Percentiles rank a stretch among this genome's conserved stretches.
Conservation (phyloP, 2,888 invertebrate species). For the Zhengitettix transpicula region DNA sequence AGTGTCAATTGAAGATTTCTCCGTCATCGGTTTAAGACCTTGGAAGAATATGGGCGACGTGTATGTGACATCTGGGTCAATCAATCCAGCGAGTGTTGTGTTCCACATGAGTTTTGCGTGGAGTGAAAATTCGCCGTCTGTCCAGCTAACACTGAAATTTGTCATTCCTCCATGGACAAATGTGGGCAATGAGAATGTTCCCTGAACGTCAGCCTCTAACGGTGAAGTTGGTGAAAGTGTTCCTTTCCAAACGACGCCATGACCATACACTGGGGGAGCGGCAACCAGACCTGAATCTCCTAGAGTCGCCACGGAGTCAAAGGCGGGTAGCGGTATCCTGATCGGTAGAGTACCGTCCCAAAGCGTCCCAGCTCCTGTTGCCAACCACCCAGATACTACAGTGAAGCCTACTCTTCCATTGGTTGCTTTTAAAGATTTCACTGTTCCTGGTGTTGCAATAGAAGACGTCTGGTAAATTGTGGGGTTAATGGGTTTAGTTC, state of each 20-base stretch:
- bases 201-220: background rate
- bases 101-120: background rate
- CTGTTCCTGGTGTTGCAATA: background rate
- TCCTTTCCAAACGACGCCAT: background rate
- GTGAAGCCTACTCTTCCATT: background rate
- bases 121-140: background rate
- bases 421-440: background rate
- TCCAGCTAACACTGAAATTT: background rate
- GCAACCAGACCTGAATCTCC: background rate
- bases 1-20: background rate
- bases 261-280: background rate
- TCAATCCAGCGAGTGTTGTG: background rate
- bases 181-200: background rate
- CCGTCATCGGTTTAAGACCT: background rate
- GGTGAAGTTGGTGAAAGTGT: background rate
- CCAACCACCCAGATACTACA: background rate
- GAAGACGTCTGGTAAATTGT: background rate
- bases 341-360: conserved; percentile 14
- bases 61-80: background rate
- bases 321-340: conserved; percentile 12
- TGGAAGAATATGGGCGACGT: background rate
- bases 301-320: conserved; percentile 3
- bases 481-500: too few species aligned
- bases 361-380: background rate
- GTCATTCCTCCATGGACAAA: background rate